Conservation (phyloP, 2,888 invertebrate genomes). For the Caenorhabditis zanzibari region DNA sequence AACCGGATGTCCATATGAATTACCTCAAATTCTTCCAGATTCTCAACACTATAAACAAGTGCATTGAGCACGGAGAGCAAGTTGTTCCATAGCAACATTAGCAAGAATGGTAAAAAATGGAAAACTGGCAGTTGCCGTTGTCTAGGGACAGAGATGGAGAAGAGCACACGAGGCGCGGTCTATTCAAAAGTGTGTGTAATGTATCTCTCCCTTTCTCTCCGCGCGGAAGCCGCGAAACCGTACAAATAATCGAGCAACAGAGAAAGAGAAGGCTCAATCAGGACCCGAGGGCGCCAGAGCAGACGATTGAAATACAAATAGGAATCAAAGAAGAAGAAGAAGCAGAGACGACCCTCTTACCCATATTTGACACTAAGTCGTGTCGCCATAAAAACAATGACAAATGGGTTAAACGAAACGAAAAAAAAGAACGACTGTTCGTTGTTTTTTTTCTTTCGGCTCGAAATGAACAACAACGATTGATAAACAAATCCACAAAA, state of each 20-base stretch:
- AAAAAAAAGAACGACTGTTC: slow-evolving; percentile 28
- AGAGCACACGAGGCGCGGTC: slow-evolving; percentile 49
- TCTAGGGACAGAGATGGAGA: slow-evolving; percentile 18
- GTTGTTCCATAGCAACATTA: slow-evolving; percentile 66
- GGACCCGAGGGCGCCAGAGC: slow-evolving; percentile 21
- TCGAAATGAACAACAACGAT: slow-evolving; percentile 7
- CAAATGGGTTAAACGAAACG: slow-evolving; percentile 49
- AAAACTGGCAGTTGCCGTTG: slow-evolving; percentile 21
- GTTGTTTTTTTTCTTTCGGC: background rate
- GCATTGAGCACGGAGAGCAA: slow-evolving; percentile 61
- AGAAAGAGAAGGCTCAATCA: slow-evolving; percentile 22
- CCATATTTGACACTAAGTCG: slow-evolving; percentile 61
- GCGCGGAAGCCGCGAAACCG: slow-evolving; percentile 65
- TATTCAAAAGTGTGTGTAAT: slow-evolving; percentile 59
- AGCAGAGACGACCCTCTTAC: slow-evolving; percentile 2
- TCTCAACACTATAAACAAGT: slow-evolving; percentile 57
- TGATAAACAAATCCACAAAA: background rate
- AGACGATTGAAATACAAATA: slow-evolving; percentile 53
- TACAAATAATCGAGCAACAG: slow-evolving; percentile 55
- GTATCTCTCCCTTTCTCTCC: slow-evolving; percentile 55
- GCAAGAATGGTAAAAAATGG: slow-evolving; percentile 50
- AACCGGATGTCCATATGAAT: background rate
- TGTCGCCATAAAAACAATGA: slow-evolving; percentile 58
- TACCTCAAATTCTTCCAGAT: slow-evolving; percentile 42
- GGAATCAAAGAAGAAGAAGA: slow-evolving; percentile 11